These are phyloP conservation scores for Mareca penelope DNA, from an alignment of 2,797 vertebrate species.

Conservation along the genomic window DNA sequence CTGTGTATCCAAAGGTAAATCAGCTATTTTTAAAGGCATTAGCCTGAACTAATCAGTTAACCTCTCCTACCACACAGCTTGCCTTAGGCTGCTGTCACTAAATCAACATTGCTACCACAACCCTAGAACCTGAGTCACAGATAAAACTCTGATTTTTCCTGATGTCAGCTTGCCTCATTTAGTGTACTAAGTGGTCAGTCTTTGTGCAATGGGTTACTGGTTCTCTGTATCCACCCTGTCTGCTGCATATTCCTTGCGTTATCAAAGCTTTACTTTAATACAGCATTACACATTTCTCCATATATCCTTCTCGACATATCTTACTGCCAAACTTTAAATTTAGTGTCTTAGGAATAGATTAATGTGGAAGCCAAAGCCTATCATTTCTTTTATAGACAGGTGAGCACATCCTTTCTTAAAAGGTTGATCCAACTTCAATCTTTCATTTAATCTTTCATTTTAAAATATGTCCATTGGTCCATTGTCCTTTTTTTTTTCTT, in stretches of 20 bases:
- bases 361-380: not conserved
- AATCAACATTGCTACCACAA: not conserved
- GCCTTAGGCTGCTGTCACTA: not conserved
- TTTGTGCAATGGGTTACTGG: not conserved
- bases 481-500: no score
- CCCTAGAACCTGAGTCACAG: not conserved
- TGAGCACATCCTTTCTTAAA: not conserved
- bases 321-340: not conserved
- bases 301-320: not conserved
- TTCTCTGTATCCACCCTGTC: not conserved
- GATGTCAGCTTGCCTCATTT: not conserved
- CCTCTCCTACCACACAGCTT: not conserved
- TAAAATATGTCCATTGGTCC: not conserved
- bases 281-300: not conserved
- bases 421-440: not conserved
- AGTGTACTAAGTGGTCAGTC: not conserved
- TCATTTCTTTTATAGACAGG: not conserved
- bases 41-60: not conserved
- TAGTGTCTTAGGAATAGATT: not conserved
- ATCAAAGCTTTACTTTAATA: not conserved
- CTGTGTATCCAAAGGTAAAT: not conserved
- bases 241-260: not conserved
- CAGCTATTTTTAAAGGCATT: not conserved
- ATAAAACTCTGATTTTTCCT: not conserved
- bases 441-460: not conserved